A percentile compares a stretch with the other conserved stretches of the same genome.
phyloP scores from a whole-genome alignment of 2,113 vertebrate species.

The Rostratula benghalensis region DNA sequence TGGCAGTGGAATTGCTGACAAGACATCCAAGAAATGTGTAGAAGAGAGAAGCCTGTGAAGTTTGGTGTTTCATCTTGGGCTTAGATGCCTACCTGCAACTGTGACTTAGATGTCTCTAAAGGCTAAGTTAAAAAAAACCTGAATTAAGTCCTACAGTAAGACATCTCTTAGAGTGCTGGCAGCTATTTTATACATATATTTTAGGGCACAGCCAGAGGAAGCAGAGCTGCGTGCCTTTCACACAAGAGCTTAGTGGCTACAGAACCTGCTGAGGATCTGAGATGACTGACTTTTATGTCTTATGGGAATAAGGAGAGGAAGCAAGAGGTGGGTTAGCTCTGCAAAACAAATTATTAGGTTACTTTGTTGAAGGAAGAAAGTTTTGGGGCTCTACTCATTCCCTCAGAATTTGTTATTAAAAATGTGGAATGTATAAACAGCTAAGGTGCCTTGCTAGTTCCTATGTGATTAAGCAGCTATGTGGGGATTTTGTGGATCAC shows the following conservation, averaged over 20 bases:
- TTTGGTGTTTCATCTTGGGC: not conserved
- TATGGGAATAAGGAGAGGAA: not conserved
- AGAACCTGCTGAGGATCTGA: not conserved
- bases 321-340: not conserved
- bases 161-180: not conserved
- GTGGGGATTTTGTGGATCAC: not conserved
- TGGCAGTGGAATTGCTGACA: not conserved
- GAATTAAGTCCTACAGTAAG: not conserved
- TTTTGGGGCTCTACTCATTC: not conserved
- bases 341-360: not conserved
- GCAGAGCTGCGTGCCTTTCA: not conserved
- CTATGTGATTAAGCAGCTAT: not conserved
- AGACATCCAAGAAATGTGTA: not conserved
- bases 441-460: not conserved
- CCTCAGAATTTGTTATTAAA: not conserved
- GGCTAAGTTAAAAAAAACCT: not conserved
- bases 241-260: not conserved
- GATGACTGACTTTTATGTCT: not conserved
- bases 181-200: not conserved
- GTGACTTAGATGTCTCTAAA: not conserved
- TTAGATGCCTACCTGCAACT: not conserved
- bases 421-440: not conserved
- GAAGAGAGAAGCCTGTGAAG: not conserved
- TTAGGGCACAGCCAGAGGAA: not conserved
- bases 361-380: not conserved